Percentiles rank a stretch among this genome's conserved stretches.
Conservation (phyloP, 23 tunicate species). For the Oikopleura dioica region DNA sequence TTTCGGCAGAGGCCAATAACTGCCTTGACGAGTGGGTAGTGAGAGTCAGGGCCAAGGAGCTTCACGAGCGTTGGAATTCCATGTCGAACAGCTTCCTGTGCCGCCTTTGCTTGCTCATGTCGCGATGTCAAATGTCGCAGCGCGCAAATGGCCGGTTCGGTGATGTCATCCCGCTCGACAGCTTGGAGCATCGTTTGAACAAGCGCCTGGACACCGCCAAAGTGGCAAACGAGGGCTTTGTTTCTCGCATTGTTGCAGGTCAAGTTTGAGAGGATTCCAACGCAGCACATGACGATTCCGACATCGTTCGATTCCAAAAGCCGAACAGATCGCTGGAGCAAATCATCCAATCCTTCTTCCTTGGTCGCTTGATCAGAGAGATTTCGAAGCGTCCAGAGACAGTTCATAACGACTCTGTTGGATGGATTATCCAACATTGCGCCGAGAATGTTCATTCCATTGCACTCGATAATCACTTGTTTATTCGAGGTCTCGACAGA, state of each 20-base stretch:
- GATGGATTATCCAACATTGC: background rate
- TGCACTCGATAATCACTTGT: slow-evolving; percentile 65
- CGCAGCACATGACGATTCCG: slow-evolving; percentile 79
- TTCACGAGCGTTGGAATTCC: slow-evolving; percentile 83
- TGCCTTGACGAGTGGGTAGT: slow-evolving; percentile 84
- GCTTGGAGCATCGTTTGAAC: slow-evolving; percentile 95
- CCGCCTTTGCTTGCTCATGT: slow-evolving; percentile 77
- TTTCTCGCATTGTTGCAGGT: slow-evolving; percentile 97
- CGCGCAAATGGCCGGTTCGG: slow-evolving; percentile 82
- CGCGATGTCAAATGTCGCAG: slow-evolving; percentile 84
- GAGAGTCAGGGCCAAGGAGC: slow-evolving; percentile 57
- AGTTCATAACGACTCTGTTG: slow-evolving; percentile 41
- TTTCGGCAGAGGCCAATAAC: slow-evolving; percentile 33
- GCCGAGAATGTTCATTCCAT: background rate
- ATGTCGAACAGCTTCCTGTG: slow-evolving; percentile 81
- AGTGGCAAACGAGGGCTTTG: slow-evolving; percentile 27
- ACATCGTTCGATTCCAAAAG: slow-evolving; percentile 65
- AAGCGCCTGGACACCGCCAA: slow-evolving; percentile 75
- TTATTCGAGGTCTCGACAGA: slow-evolving; percentile 61
- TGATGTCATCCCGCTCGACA: slow-evolving; percentile 74
- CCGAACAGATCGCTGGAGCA: slow-evolving; percentile 44
- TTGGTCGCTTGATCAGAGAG: slow-evolving; percentile 83
- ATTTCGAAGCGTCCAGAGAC: slow-evolving; percentile 80
- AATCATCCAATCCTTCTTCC: slow-evolving; percentile 59
- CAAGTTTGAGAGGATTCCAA: slow-evolving; percentile 76